Conservation (phyloP, 2,888 invertebrate genomes). For the Rugalucina vietnamica region DNA sequence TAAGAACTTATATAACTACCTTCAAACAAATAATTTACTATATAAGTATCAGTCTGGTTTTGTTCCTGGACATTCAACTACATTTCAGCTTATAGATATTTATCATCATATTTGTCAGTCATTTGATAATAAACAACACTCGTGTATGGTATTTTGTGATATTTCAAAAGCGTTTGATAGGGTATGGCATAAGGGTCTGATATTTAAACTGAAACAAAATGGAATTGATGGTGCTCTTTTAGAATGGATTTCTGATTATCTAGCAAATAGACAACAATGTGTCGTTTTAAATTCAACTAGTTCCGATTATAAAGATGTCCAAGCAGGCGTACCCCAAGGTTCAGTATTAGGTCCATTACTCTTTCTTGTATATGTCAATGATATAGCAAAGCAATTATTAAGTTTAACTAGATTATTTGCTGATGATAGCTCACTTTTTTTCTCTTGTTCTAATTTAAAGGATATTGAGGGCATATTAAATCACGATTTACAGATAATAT, state of each 20-base stretch:
- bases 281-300: neutral
- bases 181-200: too few species aligned
- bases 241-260: too few species aligned
- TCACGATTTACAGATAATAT: slow-evolving; percentile 11
- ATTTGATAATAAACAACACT: neutral
- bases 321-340: slow-evolving; percentile 30
- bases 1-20: neutral
- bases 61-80: neutral
- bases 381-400: slow-evolving; percentile 30
- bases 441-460: slow-evolving; percentile 17
- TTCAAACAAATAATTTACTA: neutral
- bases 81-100: neutral
- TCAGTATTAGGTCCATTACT: slow-evolving; percentile 35
- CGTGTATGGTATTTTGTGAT: neutral
- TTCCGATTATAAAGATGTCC: neutral
- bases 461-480: too few species aligned
- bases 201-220: too few species aligned
- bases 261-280: neutral
- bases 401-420: slow-evolving; percentile 43
- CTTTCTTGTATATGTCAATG: too few species aligned
- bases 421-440: slow-evolving; percentile 32
- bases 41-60: neutral
- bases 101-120: too few species aligned
- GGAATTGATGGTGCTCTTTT: too few species aligned
- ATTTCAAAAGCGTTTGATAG: neutral